Conservation (phyloP, 2,888 invertebrate species). For the Acanthosepion lycidas region DNA sequence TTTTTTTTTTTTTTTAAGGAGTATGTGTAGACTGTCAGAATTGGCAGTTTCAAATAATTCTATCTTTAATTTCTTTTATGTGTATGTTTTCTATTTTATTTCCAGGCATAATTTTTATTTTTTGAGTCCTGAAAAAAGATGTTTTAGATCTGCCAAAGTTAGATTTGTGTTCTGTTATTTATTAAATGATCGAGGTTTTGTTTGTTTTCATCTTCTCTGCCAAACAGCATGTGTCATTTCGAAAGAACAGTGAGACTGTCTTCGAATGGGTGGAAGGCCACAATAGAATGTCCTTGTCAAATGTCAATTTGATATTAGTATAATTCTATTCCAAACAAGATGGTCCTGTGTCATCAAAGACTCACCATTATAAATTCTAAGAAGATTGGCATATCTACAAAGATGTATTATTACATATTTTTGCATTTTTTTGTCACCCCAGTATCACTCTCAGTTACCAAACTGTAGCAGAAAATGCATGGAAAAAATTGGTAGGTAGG, state of each 20-base stretch:
- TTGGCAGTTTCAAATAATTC: too few relatives aligned
- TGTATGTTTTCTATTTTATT: too few relatives aligned
- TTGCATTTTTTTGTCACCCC: not conserved
- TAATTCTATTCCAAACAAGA: not conserved
- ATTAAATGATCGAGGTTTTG: not conserved
- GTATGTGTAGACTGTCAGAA: too few relatives aligned
- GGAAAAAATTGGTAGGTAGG: not conserved
- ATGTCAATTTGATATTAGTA: not conserved
- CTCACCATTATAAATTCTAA: not conserved
- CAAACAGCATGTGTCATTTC: not conserved
- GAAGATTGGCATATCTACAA: not conserved
- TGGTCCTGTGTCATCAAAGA: not conserved
- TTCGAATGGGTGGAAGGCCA: not conserved
- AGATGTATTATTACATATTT: not conserved
- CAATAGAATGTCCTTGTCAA: not conserved
- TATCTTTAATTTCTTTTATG: too few relatives aligned
- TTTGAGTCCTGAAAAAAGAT: not conserved
- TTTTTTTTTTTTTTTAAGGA: too few relatives aligned
- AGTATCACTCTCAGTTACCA: constrained; percentile 11
- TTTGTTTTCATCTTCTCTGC: not conserved
- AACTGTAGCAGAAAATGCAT: constrained; percentile 13
- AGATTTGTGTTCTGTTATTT: not conserved
- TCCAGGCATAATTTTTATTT: too few relatives aligned
- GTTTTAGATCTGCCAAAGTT: not conserved
- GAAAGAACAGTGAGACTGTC: not conserved